Base-by-base conservation (phyloP, 2,888 invertebrate genomes). In the Drosophila demipolita region DNA sequence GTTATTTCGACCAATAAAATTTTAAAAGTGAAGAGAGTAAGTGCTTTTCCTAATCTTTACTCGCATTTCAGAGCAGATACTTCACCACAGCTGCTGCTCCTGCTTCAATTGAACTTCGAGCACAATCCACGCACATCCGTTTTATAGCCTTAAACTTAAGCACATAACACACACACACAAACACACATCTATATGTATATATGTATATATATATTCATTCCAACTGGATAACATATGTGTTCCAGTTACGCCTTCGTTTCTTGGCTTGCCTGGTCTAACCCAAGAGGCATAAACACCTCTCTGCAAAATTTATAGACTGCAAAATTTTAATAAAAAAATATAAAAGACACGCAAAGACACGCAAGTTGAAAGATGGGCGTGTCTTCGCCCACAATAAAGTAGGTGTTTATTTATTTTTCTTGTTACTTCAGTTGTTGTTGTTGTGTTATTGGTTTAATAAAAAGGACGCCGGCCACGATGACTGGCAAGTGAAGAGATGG, bases 401-500 rank as follows among this genome's bases (percentile, higher is more conserved):
- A 53, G 62, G 38, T 59, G 45, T 53, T 63, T 54, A 32, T 53
- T 74, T 54, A 64, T 59, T 58, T 26, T 36, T 5, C 7, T 52
- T 29, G 38, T 36, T 15, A 60, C 32, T 11, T 49, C 8, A 4
- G 17, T 20, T 38, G 5, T 55, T 69, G 33, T 55, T 67, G 70
- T 77, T 71, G 60, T 79, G 29, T 81, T 78, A 78, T 78, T 73
- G 82, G 78, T 81, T 77, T 81, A 68, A 77, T 63, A 78, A 78
- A 78, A 78, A 72, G 82, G 67, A 71, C 49, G 68, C 53, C 49
- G 71, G 82, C 74, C 76, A 66, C 82, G 70, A 74, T 75, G 86
- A 82, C 86, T 72, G 86, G 87, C 83, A 73, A 88, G 78, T 80
- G 87, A 90, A 88, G 90, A 90, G 87, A 84, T 89, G 90, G 90